Percentiles rank a stretch among this genome's conserved stretches.
phyloP scores from a whole-genome alignment of 2,797 vertebrate genomes.

The Sebastes reedi region DNA sequence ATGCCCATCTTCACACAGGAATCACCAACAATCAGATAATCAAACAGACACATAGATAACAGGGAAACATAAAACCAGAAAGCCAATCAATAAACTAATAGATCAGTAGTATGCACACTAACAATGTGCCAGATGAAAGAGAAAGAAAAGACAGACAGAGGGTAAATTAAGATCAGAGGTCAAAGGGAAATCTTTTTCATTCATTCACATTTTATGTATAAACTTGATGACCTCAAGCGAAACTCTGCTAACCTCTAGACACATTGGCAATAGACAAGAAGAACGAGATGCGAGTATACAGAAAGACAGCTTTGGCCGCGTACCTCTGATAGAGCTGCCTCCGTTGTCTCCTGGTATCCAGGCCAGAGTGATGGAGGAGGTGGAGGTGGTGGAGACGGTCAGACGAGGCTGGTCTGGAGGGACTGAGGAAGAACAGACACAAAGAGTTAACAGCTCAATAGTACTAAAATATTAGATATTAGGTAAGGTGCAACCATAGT shows the following conservation, averaged over 20 bases:
- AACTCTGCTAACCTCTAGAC: neutral
- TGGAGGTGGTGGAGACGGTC: conserved; percentile 96
- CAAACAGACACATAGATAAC: conserved; percentile 52
- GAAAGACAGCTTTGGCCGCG: neutral
- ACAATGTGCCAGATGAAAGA: conserved; percentile 2
- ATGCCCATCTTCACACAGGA: conserved; percentile 35
- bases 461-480: neutral
- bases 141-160: neutral
- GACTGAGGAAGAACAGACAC: conserved; percentile 70
- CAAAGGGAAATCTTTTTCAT: neutral
- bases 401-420: conserved; percentile 97
- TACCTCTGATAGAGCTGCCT: conserved; percentile 97
- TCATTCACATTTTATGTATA: neutral
- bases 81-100: conserved; percentile 50
- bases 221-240: neutral
- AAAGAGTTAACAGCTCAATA: conserved; percentile 5
- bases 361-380: conserved; percentile 95
- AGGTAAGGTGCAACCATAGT: neutral
- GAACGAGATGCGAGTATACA: conserved; percentile 6
- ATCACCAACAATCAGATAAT: conserved; percentile 52
- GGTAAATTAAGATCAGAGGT: conserved; percentile 7
- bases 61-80: conserved; percentile 34
- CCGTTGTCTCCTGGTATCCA: conserved; percentile 99
- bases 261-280: neutral
- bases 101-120: conserved; percentile 9